A percentile compares a stretch with the other conserved stretches of the same genome.
phyloP scores from a whole-genome alignment of 2,113 vertebrate genomes.

The Lycaon pictus region DNA sequence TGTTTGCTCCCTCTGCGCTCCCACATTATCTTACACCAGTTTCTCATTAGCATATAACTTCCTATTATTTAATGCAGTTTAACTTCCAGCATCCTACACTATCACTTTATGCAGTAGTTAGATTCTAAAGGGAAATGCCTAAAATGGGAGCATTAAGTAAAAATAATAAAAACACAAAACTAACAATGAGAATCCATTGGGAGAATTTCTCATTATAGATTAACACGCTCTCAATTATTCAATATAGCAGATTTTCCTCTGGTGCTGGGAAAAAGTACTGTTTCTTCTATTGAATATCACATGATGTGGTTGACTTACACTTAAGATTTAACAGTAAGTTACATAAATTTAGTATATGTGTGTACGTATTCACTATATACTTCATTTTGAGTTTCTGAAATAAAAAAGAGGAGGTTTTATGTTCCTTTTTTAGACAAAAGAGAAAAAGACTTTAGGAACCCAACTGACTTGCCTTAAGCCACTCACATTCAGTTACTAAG shows the following conservation, averaged over 20 bases:
- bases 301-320: background rate
- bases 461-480: background rate
- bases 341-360: background rate
- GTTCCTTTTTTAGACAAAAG: background rate
- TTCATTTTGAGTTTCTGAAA: background rate
- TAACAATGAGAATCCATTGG: background rate
- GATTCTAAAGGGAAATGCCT: background rate
- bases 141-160: background rate
- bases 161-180: background rate
- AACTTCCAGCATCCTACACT: background rate
- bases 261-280: background rate
- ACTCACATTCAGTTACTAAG: background rate
- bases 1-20: too few species aligned
- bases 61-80: background rate
- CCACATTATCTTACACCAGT: background rate
- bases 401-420: background rate
- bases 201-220: background rate
- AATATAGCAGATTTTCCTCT: background rate
- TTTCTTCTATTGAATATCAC: background rate
- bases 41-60: background rate
- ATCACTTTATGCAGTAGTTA: background rate
- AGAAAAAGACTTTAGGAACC: background rate
- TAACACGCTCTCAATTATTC: background rate
- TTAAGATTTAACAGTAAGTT: background rate
- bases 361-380: background rate